These are phyloP conservation scores for Ochropleura plecta DNA, from an alignment of 2,888 invertebrate genomes.

Conservation along the genomic window DNA sequence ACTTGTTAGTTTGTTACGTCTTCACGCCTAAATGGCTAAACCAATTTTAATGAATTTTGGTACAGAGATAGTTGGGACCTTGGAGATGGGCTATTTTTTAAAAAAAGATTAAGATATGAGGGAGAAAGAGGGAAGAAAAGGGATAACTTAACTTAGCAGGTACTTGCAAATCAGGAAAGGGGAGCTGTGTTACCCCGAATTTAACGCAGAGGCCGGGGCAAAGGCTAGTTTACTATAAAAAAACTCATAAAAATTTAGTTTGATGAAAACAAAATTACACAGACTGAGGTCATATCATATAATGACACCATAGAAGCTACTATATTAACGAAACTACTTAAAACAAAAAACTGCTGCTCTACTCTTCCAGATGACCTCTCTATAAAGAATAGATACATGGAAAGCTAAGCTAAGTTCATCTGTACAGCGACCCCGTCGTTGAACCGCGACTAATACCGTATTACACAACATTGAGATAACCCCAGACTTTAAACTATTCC, in stretches of 20 bases:
- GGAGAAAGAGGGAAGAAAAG: too few relatives aligned
- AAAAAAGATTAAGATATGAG: too few relatives aligned
- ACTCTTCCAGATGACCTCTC: neutral
- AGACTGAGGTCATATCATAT: neutral
- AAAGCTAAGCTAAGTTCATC: neutral
- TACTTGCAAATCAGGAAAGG: too few relatives aligned
- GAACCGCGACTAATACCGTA: slow-evolving; percentile 25
- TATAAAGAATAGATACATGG: neutral
- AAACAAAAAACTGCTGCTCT: neutral
- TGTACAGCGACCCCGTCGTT: slow-evolving; percentile 38
- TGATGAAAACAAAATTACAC: neutral
- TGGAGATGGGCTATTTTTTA: too few relatives aligned
- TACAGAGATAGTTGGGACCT: too few relatives aligned
- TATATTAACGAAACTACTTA: neutral
- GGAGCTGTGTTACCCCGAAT: too few relatives aligned
- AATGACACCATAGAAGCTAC: neutral
- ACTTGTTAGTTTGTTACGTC: too few relatives aligned
- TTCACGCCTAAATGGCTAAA: too few relatives aligned
- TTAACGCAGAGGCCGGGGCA: too few relatives aligned
- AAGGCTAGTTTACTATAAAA: too few relatives aligned
- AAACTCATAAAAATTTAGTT: neutral
- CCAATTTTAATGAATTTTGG: too few relatives aligned
- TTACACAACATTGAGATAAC: slow-evolving; percentile 52
- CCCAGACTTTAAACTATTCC: slow-evolving; percentile 31
- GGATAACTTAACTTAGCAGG: too few relatives aligned